A percentile compares a stretch with the other conserved stretches of the same genome.
Evolutionary conservation across 2,888 invertebrate species (phyloP).

Genomic region (Apotomis betuletana): DNA sequence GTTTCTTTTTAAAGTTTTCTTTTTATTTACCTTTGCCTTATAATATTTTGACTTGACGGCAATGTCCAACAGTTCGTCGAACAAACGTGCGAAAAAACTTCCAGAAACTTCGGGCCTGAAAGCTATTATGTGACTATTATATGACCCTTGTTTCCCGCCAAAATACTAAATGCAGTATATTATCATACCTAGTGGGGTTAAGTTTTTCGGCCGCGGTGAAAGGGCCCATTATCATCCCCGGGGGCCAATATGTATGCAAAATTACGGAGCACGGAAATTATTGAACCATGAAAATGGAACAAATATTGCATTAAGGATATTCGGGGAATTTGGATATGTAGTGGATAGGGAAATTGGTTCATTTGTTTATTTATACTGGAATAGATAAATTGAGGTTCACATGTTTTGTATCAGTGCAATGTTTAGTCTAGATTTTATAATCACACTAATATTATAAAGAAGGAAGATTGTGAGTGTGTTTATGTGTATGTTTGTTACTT

Average conservation of each 20-base stretch:
- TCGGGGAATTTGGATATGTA: neutral
- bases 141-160: neutral
- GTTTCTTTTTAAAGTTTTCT: too few species aligned
- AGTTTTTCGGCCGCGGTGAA: constrained; percentile 29
- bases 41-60: too few species aligned
- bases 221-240: constrained; percentile 23
- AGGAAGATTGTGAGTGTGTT: too few species aligned
- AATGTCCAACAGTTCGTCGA: too few species aligned
- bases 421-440: too few species aligned
- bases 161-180: constrained; percentile 11
- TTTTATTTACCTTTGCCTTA: too few species aligned
- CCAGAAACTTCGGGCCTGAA: too few species aligned
- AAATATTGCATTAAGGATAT: constrained; percentile 5
- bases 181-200: constrained; percentile 28
- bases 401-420: too few species aligned
- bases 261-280: constrained; percentile 5
- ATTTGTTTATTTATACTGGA: neutral
- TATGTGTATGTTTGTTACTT: too few species aligned
- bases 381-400: neutral
- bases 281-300: constrained; percentile 20
- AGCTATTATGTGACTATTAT: neutral
- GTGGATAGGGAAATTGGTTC: neutral
- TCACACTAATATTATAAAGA: too few species aligned
- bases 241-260: constrained; percentile 29
- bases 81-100: too few species aligned